Conservation (phyloP, 1,140 invertebrate genomes). For the Phenacoccus solenopsis region DNA sequence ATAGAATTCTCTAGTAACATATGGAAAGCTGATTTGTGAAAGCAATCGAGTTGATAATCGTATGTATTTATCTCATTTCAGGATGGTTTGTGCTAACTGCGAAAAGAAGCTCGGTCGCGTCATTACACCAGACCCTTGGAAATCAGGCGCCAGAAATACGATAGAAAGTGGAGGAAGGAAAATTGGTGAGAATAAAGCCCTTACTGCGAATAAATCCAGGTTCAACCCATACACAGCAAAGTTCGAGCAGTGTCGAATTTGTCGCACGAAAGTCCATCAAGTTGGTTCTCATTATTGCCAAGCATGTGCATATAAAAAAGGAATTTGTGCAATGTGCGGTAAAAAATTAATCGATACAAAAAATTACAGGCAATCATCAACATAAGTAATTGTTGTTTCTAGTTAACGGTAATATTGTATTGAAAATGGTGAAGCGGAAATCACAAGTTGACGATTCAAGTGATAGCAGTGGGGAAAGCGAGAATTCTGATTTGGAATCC, state of each 20-base stretch:
- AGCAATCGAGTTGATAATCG: too few species aligned
- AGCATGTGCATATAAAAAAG: slow-evolving; percentile 83
- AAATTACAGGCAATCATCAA: slow-evolving; percentile 87
- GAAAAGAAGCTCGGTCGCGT: slow-evolving; percentile 77
- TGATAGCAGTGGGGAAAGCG: neutral
- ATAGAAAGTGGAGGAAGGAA: slow-evolving; percentile 70
- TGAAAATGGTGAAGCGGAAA: neutral
- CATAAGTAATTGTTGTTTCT: slow-evolving; percentile 39
- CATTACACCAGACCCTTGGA: slow-evolving; percentile 94
- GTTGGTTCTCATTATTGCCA: slow-evolving; percentile 93
- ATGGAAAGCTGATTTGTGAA: too few species aligned
- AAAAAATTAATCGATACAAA: slow-evolving; percentile 90
- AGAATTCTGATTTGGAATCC: neutral
- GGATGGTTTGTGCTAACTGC: slow-evolving; percentile 86
- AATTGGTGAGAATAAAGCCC: slow-evolving; percentile 81
- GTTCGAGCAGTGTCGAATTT: slow-evolving; percentile 85
- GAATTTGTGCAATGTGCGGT: slow-evolving; percentile 97
- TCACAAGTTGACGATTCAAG: neutral
- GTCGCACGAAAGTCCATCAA: slow-evolving; percentile 84
- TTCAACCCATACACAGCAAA: slow-evolving; percentile 74
- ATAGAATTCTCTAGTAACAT: too few species aligned
- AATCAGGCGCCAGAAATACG: slow-evolving; percentile 75
- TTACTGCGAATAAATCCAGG: slow-evolving; percentile 66
- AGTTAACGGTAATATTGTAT: neutral
- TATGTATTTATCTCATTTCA: too few species aligned